These are phyloP conservation scores for Rhopalosiphum maidis DNA, from an alignment of 1,140 invertebrate genomes.

Conservation along the genomic window DNA sequence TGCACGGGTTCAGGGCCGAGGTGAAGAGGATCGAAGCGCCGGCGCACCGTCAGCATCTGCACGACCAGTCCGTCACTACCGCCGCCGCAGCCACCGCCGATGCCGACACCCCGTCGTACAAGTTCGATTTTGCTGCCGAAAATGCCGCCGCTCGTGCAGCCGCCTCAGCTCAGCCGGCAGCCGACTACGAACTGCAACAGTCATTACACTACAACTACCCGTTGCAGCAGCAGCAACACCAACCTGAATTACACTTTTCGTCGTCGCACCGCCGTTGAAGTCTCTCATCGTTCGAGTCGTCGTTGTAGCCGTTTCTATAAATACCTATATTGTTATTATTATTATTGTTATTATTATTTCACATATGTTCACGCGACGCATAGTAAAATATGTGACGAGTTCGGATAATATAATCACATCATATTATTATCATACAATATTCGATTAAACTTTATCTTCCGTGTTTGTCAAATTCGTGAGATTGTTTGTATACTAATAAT, in stretches of 20 bases:
- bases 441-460: no score
- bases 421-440: no score
- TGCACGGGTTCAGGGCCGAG: constrained; percentile 56
- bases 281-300: not conserved
- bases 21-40: constrained; percentile 58
- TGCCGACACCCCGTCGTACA: not conserved
- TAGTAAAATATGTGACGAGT: not conserved
- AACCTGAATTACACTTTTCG: not conserved
- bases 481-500: no score
- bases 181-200: not conserved
- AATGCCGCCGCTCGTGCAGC: not conserved
- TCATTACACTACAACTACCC: not conserved
- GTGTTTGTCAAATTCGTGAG: no score
- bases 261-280: not conserved
- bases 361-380: not conserved
- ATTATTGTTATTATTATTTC: not conserved
- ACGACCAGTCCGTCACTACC: constrained; percentile 58
- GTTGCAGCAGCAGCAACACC: not conserved
- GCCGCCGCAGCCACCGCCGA: constrained; percentile 16
- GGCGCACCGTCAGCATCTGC: constrained; percentile 52
- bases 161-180: not conserved
- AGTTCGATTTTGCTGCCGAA: not conserved
- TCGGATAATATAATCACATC: no score
- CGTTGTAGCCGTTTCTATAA: not conserved
- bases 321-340: not conserved